Percentiles rank a stretch among this genome's conserved stretches.
phyloP scores from a whole-genome alignment of 2,888 invertebrate genomes.

The Protophormia terraenovae region DNA sequence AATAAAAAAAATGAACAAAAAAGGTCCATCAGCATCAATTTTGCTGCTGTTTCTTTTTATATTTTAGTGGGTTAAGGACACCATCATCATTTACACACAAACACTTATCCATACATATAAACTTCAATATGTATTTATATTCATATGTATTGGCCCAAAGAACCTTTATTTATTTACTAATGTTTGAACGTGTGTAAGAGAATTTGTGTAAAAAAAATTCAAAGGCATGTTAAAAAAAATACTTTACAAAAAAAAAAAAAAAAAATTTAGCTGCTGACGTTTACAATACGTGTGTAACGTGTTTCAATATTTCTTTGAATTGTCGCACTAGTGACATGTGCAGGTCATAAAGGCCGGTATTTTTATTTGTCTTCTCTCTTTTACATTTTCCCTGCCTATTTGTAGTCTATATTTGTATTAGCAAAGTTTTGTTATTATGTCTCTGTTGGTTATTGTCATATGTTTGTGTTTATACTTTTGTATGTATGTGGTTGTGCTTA shows the following conservation, averaged over 20 bases:
- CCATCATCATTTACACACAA: neutral
- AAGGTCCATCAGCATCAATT: slow-evolving; percentile 52
- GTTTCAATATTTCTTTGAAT: slow-evolving; percentile 8
- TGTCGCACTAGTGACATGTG: slow-evolving; percentile 1
- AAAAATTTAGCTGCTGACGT: slow-evolving; percentile 2
- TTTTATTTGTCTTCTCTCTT: neutral
- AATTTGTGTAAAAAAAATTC: neutral
- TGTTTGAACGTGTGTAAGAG: neutral
- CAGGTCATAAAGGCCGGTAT: neutral
- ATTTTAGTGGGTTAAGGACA: slow-evolving; percentile 64
- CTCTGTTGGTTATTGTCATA: neutral
- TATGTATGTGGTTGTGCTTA: slow-evolving; percentile 71
- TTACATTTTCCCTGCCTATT: neutral
- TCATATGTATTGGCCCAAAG: slow-evolving; percentile 1
- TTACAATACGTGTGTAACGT: neutral
- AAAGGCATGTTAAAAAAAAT: slow-evolving; percentile 37
- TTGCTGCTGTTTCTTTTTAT: slow-evolving; percentile 27
- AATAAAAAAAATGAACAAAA: slow-evolving; percentile 28
- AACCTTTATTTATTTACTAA: neutral
- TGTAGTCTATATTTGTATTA: neutral
- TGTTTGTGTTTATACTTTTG: slow-evolving; percentile 26
- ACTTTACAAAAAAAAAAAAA: neutral
- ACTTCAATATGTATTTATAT: neutral
- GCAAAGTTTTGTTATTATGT: too few relatives aligned
- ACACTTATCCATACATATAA: slow-evolving; percentile 1